These are phyloP conservation scores for Ellobius talpinus DNA, from an alignment of 2,113 vertebrate genomes.

Conservation along the genomic window DNA sequence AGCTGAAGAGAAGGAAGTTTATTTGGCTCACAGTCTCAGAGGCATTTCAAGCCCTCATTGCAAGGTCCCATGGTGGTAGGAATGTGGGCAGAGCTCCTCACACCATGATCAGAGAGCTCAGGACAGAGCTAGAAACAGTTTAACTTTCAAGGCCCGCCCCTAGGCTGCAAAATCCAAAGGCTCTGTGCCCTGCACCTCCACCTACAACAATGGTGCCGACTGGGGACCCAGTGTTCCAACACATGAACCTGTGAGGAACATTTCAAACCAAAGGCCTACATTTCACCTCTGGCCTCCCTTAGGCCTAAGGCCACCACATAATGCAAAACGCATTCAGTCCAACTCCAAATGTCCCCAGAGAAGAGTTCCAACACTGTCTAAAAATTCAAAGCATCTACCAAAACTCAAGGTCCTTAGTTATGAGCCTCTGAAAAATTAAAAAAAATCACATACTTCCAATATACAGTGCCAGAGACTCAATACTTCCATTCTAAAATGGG, in stretches of 20 bases:
- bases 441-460: background rate
- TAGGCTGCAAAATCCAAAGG: background rate
- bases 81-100: background rate
- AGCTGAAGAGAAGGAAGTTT: too few species aligned
- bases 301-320: background rate
- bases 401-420: background rate
- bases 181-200: too few species aligned
- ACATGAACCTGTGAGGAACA: background rate
- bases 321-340: background rate
- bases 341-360: background rate
- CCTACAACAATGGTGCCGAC: background rate
- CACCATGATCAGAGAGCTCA: background rate
- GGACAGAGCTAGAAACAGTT: background rate
- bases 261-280: background rate
- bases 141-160: background rate
- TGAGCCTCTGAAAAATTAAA: background rate
- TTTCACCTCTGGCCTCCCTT: background rate
- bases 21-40: background rate
- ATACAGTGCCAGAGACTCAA: too few species aligned
- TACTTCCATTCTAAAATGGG: background rate
- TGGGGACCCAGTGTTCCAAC: background rate
- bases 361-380: background rate
- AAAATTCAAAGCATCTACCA: background rate
- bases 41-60: too few species aligned
- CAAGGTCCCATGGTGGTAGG: too few species aligned